These are phyloP conservation scores for Synanthedon andrenaeformis DNA, from an alignment of 2,888 invertebrate genomes.

Conservation along the genomic window DNA sequence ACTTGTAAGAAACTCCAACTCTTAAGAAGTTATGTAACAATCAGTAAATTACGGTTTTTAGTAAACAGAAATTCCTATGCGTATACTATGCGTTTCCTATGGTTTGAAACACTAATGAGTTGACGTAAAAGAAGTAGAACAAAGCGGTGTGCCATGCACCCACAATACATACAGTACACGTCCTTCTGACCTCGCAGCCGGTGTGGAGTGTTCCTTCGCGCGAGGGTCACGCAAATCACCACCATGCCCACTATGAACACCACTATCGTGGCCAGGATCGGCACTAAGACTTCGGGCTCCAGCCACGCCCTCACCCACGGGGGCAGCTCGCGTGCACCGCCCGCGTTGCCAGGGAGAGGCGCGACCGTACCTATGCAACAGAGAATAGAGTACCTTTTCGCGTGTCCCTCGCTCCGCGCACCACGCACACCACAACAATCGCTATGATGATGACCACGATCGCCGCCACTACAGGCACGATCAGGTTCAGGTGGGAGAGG, in stretches of 20 bases:
- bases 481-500: slow-evolving; percentile 91
- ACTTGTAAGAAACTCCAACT: too few species aligned
- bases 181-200: slow-evolving; percentile 86
- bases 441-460: slow-evolving; percentile 93
- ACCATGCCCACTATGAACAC: slow-evolving; percentile 91
- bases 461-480: slow-evolving; percentile 93
- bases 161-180: slow-evolving; percentile 78
- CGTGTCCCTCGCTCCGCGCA: slow-evolving; percentile 85
- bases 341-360: slow-evolving; percentile 76
- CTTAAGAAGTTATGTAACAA: too few species aligned
- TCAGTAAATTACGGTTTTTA: too few species aligned
- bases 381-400: slow-evolving; percentile 80
- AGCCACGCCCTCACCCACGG: slow-evolving; percentile 89
- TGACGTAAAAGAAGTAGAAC: slow-evolving; percentile 9
- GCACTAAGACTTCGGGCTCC: slow-evolving; percentile 90
- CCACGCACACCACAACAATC: slow-evolving; percentile 92
- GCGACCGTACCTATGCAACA: slow-evolving; percentile 79
- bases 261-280: slow-evolving; percentile 88
- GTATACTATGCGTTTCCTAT: too few species aligned
- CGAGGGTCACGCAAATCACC: slow-evolving; percentile 90
- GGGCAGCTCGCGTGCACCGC: slow-evolving; percentile 65
- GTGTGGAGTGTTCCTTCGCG: slow-evolving; percentile 83
- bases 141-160: slow-evolving; percentile 54
- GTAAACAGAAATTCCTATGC: too few species aligned
- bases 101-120: not conserved